These are phyloP conservation scores for Leptinotarsa tumamoca DNA, from an alignment of 2,888 invertebrate genomes.

Conservation along the genomic window DNA sequence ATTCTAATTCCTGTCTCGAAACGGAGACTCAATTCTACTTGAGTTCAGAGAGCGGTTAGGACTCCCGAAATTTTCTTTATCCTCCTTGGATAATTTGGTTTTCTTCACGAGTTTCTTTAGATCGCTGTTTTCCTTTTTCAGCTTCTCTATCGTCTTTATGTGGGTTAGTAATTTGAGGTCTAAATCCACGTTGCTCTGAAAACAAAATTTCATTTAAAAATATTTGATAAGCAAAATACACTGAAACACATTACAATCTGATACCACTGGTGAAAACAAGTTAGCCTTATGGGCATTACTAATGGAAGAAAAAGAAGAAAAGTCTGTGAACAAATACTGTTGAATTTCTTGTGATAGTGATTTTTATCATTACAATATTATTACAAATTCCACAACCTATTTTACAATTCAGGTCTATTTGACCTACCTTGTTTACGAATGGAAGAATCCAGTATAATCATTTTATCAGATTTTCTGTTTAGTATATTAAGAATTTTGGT, in stretches of 20 bases:
- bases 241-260: not conserved
- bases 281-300: no score
- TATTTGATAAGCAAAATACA: not conserved
- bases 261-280: no score
- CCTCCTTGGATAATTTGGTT: slow-evolving; percentile 59
- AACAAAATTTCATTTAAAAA: slow-evolving; percentile 29
- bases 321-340: no score
- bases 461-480: no score
- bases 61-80: slow-evolving; percentile 68
- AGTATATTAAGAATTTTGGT: no score
- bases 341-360: no score
- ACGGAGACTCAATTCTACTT: slow-evolving; percentile 63
- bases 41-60: slow-evolving; percentile 62
- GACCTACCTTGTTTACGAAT: no score
- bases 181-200: slow-evolving; percentile 58
- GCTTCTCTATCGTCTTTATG: slow-evolving; percentile 64
- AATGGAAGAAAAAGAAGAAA: no score
- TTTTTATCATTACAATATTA: no score
- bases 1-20: slow-evolving; percentile 66
- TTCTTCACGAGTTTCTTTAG: slow-evolving; percentile 59
- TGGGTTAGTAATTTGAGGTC: slow-evolving; percentile 58
- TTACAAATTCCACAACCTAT: no score
- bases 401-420: no score
- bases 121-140: slow-evolving; percentile 60
- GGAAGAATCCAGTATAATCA: no score